Conservation (phyloP, 2,113 vertebrate species). For the Vicugna pacos region DNA sequence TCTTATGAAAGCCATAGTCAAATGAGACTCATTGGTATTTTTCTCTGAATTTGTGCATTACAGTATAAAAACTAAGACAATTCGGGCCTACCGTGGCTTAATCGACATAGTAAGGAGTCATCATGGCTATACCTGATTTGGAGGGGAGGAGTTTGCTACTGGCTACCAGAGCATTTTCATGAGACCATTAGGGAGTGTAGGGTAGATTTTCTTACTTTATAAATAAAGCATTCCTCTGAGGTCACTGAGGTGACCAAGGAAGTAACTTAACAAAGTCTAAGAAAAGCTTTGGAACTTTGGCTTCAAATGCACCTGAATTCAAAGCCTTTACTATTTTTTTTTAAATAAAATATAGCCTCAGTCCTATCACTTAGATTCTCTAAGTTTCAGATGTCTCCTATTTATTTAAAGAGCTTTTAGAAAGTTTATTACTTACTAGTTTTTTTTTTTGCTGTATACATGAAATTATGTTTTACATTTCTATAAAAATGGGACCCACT, state of each 20-base stretch:
- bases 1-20: background rate
- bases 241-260: background rate
- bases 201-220: background rate
- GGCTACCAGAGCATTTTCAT: background rate
- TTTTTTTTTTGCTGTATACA: background rate
- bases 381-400: background rate
- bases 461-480: background rate
- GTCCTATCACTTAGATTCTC: background rate
- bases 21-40: conserved; percentile 43
- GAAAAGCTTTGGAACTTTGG: background rate
- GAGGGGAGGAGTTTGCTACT: background rate
- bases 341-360: background rate
- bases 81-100: background rate
- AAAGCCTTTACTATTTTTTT: background rate
- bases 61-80: background rate
- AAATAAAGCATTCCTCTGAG: background rate
- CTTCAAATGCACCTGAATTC: background rate
- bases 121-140: background rate
- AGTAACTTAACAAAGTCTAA: background rate
- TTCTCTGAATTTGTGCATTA: background rate
- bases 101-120: background rate
- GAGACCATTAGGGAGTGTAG: background rate
- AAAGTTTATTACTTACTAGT: background rate
- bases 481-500: background rate
- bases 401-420: background rate